A percentile compares a stretch with the other conserved stretches of the same genome.
Conservation (phyloP, 2,888 invertebrate species). For the Drosophila parthenogenetica region DNA sequence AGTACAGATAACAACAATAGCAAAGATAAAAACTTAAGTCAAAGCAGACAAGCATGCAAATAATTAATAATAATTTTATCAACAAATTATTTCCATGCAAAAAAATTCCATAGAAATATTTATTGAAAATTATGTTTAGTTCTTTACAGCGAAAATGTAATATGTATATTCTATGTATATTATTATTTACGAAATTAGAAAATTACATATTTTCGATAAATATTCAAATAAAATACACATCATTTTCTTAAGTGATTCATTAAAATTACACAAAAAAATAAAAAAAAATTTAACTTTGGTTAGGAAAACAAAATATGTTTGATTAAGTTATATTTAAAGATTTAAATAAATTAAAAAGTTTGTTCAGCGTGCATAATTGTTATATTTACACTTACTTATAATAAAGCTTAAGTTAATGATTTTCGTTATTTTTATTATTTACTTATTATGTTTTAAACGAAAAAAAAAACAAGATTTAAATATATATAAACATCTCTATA, state of each 20-base stretch:
- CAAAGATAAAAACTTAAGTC: constrained; percentile 60
- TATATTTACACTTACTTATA: constrained; percentile 62
- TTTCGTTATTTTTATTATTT: constrained; percentile 81
- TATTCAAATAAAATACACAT: constrained; percentile 30
- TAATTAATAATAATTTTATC: constrained; percentile 33
- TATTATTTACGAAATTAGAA: constrained; percentile 42
- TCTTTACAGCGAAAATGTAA: constrained; percentile 57
- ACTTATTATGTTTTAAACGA: constrained; percentile 80
- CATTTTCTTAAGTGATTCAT: constrained; percentile 49
- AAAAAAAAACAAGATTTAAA: constrained; percentile 58
- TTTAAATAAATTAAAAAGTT: constrained; percentile 60
- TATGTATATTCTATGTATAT: constrained; percentile 49
- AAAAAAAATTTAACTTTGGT: constrained; percentile 38
- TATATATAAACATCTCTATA: constrained; percentile 62
- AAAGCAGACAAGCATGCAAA: constrained; percentile 53
- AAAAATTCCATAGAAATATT: constrained; percentile 57
- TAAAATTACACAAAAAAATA: constrained; percentile 13
- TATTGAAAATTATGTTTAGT: constrained; percentile 40
- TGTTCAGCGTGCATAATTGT: constrained; percentile 80
- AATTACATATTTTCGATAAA: constrained; percentile 30
- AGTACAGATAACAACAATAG: constrained; percentile 60
- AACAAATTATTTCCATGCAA: constrained; percentile 35
- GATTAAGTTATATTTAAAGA: constrained; percentile 53
- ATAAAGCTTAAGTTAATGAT: constrained; percentile 71
- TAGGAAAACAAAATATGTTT: constrained; percentile 30